Conservation (phyloP, 2,888 invertebrate genomes). For the Mythimna albipuncta region DNA sequence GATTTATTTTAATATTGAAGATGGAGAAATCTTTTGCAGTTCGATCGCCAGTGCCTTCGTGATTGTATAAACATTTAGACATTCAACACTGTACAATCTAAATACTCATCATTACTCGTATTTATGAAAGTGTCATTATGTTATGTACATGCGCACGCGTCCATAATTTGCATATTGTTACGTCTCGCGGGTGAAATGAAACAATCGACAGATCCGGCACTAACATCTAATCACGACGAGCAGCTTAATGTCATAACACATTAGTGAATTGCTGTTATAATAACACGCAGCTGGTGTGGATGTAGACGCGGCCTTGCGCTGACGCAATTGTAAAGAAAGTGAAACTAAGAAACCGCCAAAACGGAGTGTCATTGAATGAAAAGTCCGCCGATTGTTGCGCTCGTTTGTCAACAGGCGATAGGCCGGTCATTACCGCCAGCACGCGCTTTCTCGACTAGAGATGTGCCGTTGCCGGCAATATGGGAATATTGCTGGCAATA, state of each 20-base stretch:
- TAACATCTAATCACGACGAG: conserved; percentile 69
- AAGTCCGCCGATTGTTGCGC: conserved; percentile 73
- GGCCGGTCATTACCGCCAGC: conserved; percentile 70
- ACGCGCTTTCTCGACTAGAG: conserved; percentile 75
- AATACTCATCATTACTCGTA: conserved; percentile 62
- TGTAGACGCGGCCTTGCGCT: conserved; percentile 77
- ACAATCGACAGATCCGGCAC: conserved; percentile 76
- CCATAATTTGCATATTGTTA: conserved; percentile 77
- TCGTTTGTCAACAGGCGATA: conserved; percentile 76
- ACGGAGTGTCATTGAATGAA: conserved; percentile 76
- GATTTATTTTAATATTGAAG: conserved; percentile 45
- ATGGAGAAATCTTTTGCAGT: conserved; percentile 58
- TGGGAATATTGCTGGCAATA: too few relatives aligned
- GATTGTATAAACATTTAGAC: conserved; percentile 47
- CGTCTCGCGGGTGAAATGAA: conserved; percentile 77
- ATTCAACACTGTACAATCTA: conserved; percentile 48
- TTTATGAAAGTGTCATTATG: conserved; percentile 75
- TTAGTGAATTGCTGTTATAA: conserved; percentile 76
- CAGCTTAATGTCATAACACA: conserved; percentile 74
- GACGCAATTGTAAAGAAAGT: conserved; percentile 83
- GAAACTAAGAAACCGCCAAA: conserved; percentile 83
- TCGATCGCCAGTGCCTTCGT: conserved; percentile 29
- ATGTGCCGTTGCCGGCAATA: too few relatives aligned
- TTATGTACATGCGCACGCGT: conserved; percentile 63
- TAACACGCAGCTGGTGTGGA: conserved; percentile 69